phyloP scores from a whole-genome alignment of 1,140 invertebrate genomes.

The Camponotus vicinus region DNA sequence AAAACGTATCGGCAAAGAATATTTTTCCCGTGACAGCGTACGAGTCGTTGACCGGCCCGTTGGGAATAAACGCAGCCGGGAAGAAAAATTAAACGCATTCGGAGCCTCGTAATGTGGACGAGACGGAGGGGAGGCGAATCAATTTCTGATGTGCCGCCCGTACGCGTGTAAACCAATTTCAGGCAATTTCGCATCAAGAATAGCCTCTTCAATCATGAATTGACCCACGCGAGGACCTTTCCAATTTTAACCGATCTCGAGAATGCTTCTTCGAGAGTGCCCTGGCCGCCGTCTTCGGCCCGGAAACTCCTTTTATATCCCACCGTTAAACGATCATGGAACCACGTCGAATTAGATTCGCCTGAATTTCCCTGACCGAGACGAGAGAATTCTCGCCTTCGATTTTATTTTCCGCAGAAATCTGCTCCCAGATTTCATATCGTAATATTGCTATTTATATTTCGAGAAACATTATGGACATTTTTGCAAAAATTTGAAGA shows the following conservation, averaged over 20 bases:
- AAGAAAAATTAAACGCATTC: conserved; percentile 85
- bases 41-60: conserved; percentile 48
- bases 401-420: conserved; percentile 13
- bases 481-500: not conserved
- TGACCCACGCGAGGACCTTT: conserved; percentile 83
- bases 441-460: conserved; percentile 6
- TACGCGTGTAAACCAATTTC: conserved; percentile 86
- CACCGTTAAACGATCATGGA: conserved; percentile 56
- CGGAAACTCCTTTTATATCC: conserved; percentile 66
- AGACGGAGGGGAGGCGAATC: conserved; percentile 74
- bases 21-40: conserved; percentile 8
- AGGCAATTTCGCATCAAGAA: conserved; percentile 86
- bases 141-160: conserved; percentile 81
- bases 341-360: conserved; percentile 77
- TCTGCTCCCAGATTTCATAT: not conserved
- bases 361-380: conserved; percentile 74
- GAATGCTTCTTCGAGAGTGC: conserved; percentile 73
- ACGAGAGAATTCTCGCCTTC: conserved; percentile 16
- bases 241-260: conserved; percentile 84
- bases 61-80: conserved; percentile 71
- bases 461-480: not conserved
- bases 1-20: not conserved
- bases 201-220: conserved; percentile 85
- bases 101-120: conserved; percentile 67
- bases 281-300: conserved; percentile 62